A percentile compares a stretch with the other conserved stretches of the same genome.
Conservation (phyloP, 2,888 invertebrate species). For the Chloroclysta siterata region DNA sequence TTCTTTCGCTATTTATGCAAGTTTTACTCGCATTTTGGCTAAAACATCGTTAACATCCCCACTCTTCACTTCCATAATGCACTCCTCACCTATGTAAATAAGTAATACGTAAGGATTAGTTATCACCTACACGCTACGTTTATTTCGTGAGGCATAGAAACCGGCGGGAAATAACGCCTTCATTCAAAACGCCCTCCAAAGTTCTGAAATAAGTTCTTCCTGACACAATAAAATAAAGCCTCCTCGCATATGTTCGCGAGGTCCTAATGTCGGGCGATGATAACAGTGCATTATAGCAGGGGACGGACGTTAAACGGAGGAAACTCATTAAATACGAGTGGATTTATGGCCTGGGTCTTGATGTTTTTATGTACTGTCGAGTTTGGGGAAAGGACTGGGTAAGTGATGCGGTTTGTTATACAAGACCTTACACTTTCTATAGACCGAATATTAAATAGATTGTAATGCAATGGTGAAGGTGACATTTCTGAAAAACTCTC, state of each 20-base stretch:
- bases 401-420: slow-evolving; percentile 19
- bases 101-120: not conserved
- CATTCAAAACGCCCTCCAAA: slow-evolving; percentile 49
- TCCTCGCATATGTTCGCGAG: slow-evolving; percentile 36
- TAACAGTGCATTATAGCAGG: slow-evolving; percentile 73
- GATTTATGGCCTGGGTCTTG: slow-evolving; percentile 72
- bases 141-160: not conserved
- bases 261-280: slow-evolving; percentile 72
- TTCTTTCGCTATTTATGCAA: too few relatives aligned
- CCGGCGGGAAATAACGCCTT: slow-evolving; percentile 14
- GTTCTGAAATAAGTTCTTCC: slow-evolving; percentile 47
- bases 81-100: not conserved
- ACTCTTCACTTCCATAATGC: too few relatives aligned
- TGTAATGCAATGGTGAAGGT: too few relatives aligned
- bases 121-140: not conserved
- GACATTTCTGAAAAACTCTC: too few relatives aligned
- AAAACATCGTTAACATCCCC: too few relatives aligned
- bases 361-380: slow-evolving; percentile 45
- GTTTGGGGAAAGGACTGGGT: slow-evolving; percentile 34
- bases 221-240: slow-evolving; percentile 41
- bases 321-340: slow-evolving; percentile 79
- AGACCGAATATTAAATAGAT: not conserved
- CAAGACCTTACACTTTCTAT: slow-evolving; percentile 11
- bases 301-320: slow-evolving; percentile 71
- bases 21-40: too few relatives aligned